Evolutionary conservation across 2,113 vertebrate species (phyloP).

Genomic region (Nyctereutes procyonoides): DNA sequence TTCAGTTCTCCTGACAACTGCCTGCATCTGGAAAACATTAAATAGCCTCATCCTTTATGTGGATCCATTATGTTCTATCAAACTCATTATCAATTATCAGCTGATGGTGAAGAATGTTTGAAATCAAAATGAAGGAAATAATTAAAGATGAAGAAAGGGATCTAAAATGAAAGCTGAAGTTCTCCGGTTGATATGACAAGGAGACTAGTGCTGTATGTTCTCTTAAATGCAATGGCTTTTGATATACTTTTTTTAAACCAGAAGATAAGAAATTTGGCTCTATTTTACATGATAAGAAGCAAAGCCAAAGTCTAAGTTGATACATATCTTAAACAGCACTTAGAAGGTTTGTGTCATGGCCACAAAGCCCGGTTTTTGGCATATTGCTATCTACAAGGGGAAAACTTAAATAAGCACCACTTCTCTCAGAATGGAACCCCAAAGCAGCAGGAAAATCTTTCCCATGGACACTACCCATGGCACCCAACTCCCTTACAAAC

Average conservation of each 20-base stretch:
- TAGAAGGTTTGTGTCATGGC: background rate
- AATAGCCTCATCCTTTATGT: constrained; percentile 20
- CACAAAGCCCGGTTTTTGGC: background rate
- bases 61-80: constrained; percentile 23
- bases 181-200: background rate
- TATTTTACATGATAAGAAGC: background rate
- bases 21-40: constrained; percentile 55
- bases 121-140: constrained; percentile 51
- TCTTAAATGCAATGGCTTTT: background rate
- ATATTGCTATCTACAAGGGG: background rate
- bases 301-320: background rate
- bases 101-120: constrained; percentile 32
- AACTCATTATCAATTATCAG: constrained; percentile 51
- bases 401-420: background rate
- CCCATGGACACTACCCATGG: background rate
- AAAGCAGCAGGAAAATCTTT: background rate
- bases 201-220: background rate
- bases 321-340: background rate
- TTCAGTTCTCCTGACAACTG: background rate
- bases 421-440: background rate
- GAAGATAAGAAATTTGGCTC: background rate
- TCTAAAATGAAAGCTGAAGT: background rate
- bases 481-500: background rate
- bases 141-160: background rate
- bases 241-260: background rate